Base-by-base conservation (phyloP, 2,797 vertebrate species). In the Syngnathus acus region DNA sequence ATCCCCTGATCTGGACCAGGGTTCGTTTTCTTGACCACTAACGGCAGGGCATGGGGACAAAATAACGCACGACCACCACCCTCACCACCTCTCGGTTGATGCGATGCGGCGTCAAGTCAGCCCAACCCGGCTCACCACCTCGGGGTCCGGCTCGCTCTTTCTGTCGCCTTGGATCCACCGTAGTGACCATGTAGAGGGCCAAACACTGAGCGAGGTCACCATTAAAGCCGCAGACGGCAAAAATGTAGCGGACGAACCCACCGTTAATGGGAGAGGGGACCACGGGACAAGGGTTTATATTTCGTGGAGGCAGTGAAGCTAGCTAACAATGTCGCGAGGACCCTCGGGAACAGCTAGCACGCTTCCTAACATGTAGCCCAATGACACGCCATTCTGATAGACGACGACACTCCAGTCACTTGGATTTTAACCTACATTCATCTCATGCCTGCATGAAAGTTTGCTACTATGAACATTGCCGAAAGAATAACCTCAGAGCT, bases 121-220 rank as follows among this genome's bases (percentile, higher is more conserved):
- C 67, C 85, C 80, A 78, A 75, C 78, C 76, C 73, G 78, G 75
- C 70, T 85, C 84, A 75, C 84, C 81, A 68, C 82, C 72, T 70
- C 77, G 77, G 73, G 75, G 71, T 82, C 79, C 84, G 70, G 79
- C 83, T 84, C 78, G 82, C 78, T 86, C 84, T 83, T 84, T 82
- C 77, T 81, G 74, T 81, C 72, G 84, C 68, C 82, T 76, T 70
- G 73, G 71, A 69, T 62, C 70, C 68, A 76, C 82, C 73, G 84
- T 68, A 76, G 86, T 73, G 86, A 91, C 86, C 89, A 91, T 89
- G 89, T 88, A 90, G 86, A 88, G 87, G 48, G 78, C 58, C 82
- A 78, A 72, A 71, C 64, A 65, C 62, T 62, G 38, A 75, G 62
- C 75, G 65, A 71, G 43, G 61, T 61, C 51, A 75, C 59, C 39